phyloP scores from a whole-genome alignment of 2,888 invertebrate species.

The Dichetophora obliterata region DNA sequence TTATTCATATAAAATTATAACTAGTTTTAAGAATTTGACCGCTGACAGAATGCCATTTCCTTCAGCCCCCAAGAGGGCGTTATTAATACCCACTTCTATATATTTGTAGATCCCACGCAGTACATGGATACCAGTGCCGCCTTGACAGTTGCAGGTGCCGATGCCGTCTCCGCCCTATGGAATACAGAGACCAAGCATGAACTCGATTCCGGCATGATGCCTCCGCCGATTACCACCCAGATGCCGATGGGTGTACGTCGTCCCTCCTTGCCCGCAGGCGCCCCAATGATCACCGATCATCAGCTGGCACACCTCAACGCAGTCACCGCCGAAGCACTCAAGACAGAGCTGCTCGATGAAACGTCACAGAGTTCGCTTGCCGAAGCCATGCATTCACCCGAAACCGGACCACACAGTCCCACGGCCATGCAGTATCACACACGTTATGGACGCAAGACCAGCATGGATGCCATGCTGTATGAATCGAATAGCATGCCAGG shows the following conservation, averaged over 20 bases:
- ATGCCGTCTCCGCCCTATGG: conserved; percentile 45
- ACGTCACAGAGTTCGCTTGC: conserved; percentile 73
- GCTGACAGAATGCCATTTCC: conserved; percentile 49
- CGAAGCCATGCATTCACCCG: conserved; percentile 62
- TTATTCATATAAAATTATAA: conserved; percentile 34
- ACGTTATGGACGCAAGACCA: conserved; percentile 60
- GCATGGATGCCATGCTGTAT: conserved; percentile 64
- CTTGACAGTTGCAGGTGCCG: conserved; percentile 50
- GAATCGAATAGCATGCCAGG: conserved; percentile 64
- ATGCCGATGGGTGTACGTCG: conserved; percentile 76
- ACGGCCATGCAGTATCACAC: conserved; percentile 58
- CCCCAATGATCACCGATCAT: conserved; percentile 66
- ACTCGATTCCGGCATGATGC: conserved; percentile 77
- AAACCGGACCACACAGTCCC: conserved; percentile 57
- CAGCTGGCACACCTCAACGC: conserved; percentile 59
- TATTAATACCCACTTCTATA: conserved; percentile 52
- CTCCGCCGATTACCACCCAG: conserved; percentile 75
- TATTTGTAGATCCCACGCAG: conserved; percentile 65
- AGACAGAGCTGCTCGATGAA: conserved; percentile 80
- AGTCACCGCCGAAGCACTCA: conserved; percentile 72
- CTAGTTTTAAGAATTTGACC: conserved; percentile 29
- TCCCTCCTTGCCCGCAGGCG: conserved; percentile 73
- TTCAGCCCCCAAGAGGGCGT: conserved; percentile 46
- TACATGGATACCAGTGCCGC: conserved; percentile 62
- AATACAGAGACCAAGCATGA: conserved; percentile 70